Evolutionary conservation across 2,113 vertebrate genomes (phyloP).

Genomic region (Oophaga pumilio): DNA sequence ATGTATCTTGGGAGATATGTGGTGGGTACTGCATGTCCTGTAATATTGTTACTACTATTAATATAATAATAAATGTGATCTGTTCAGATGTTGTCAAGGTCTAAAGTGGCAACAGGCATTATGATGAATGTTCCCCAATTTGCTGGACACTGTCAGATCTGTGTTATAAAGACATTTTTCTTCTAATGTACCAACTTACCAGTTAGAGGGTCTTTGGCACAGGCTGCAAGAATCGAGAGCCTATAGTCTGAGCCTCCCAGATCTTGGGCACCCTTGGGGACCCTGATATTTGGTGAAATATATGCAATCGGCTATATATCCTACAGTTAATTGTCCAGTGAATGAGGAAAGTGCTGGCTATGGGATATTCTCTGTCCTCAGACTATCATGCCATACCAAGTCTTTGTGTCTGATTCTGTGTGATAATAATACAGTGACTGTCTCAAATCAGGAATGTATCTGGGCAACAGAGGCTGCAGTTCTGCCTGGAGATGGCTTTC

Average conservation of each 20-base stretch:
- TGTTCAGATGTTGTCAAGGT: not conserved
- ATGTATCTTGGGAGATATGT: not conserved
- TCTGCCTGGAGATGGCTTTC: constrained; percentile 16
- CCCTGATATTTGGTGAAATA: not conserved
- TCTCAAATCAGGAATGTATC: constrained; percentile 3
- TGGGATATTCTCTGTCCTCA: not conserved
- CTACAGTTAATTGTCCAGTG: not conserved
- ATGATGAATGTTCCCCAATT: not conserved
- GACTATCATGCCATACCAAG: constrained; percentile 3
- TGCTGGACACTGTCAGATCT: not conserved
- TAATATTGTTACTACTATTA: not conserved
- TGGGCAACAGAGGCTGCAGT: constrained; percentile 20
- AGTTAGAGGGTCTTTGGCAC: not conserved
- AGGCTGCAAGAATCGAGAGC: not conserved
- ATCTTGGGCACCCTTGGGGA: not conserved
- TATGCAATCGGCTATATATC: not conserved
- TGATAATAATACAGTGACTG: not conserved
- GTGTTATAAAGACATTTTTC: not conserved
- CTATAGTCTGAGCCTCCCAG: not conserved
- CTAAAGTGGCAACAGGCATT: not conserved
- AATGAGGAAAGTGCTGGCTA: not conserved
- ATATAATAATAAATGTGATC: not conserved
- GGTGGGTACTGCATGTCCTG: not conserved
- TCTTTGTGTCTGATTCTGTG: constrained; percentile 38
- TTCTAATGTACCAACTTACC: not conserved